Conservation (phyloP, 2,888 invertebrate species). For the Drosophila birchii region DNA sequence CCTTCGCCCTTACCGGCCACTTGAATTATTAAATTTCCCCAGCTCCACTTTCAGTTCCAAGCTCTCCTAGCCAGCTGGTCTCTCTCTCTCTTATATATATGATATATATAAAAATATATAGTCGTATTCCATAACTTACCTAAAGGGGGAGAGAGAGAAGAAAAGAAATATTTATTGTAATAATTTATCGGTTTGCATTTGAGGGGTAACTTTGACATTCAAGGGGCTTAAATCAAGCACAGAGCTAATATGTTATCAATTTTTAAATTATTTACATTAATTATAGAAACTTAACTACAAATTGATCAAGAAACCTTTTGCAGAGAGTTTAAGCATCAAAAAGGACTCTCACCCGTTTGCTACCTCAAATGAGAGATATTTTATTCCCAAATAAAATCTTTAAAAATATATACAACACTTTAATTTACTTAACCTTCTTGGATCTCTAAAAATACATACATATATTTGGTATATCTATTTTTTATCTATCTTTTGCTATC, state of each 20-base stretch:
- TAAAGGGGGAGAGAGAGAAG: conserved; percentile 12
- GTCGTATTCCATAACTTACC: conserved; percentile 36
- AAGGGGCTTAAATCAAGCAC: conserved; percentile 15
- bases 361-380: neutral
- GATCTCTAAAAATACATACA: too few species aligned
- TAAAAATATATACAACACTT: too few species aligned
- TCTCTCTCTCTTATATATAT: neutral
- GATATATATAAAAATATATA: neutral
- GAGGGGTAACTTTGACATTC: conserved; percentile 23
- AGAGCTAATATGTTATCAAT: neutral
- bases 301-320: neutral
- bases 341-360: neutral
- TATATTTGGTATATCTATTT: too few species aligned
- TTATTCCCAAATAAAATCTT: neutral
- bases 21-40: conserved; percentile 78
- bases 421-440: neutral
- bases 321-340: neutral
- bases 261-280: too few species aligned
- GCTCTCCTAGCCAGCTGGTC: too few species aligned
- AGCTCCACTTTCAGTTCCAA: conserved; percentile 33
- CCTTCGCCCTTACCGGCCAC: conserved; percentile 52
- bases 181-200: conserved; percentile 14
- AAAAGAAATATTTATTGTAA: conserved; percentile 43
- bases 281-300: neutral
- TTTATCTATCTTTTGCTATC: neutral